These are phyloP conservation scores for Eudasyphora cyanicolor DNA, from an alignment of 2,888 invertebrate genomes.

Conservation along the genomic window DNA sequence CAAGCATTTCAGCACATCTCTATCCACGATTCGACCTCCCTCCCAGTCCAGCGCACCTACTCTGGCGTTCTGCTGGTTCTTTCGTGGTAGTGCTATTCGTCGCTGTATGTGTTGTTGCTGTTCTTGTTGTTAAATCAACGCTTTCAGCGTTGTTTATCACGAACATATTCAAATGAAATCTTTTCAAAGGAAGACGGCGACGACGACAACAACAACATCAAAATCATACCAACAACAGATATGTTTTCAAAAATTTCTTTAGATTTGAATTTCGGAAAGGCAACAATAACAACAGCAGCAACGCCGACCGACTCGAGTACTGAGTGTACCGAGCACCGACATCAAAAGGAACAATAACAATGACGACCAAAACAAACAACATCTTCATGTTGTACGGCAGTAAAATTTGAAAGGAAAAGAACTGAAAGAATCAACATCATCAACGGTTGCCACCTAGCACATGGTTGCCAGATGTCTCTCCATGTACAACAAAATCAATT, in stretches of 20 bases:
- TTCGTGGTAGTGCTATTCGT: background rate
- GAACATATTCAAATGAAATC: slow-evolving; percentile 31
- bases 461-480: background rate
- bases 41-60: background rate
- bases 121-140: slow-evolving; percentile 15
- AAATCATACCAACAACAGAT: background rate
- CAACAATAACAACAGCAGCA: background rate
- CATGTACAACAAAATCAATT: too few relatives aligned
- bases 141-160: slow-evolving; percentile 35
- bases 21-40: too few relatives aligned
- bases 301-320: too few relatives aligned
- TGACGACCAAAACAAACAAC: slow-evolving; percentile 28
- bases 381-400: slow-evolving; percentile 25
- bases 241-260: slow-evolving; percentile 22
- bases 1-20: background rate
- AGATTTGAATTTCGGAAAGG: slow-evolving; percentile 18
- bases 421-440: slow-evolving; percentile 3
- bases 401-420: background rate
- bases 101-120: background rate
- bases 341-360: slow-evolving; percentile 19
- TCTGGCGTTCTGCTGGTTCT: background rate
- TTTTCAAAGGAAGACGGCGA: slow-evolving; percentile 9
- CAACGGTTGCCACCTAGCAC: background rate
- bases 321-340: too few relatives aligned
- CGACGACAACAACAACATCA: background rate